Evolutionary conservation across 2,888 invertebrate species (phyloP).

Genomic region (Xanthia togata): DNA sequence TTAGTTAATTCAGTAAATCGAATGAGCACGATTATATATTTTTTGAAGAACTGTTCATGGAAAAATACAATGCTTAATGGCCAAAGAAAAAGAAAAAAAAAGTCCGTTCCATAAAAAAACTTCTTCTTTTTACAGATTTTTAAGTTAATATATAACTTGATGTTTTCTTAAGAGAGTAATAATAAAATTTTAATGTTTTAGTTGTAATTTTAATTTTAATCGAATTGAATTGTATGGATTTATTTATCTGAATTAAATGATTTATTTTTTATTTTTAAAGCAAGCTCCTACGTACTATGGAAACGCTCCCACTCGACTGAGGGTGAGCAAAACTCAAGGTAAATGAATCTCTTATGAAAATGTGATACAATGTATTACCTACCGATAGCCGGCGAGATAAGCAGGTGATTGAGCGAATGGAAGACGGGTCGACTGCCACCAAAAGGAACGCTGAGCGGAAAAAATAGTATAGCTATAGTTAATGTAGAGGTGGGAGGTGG

Average conservation of each 20-base stretch:
- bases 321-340: slow-evolving; percentile 76
- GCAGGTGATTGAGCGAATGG: slow-evolving; percentile 73
- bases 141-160: too few species aligned
- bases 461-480: slow-evolving; percentile 45
- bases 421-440: slow-evolving; percentile 57
- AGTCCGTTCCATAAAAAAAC: too few species aligned
- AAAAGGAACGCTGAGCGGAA: slow-evolving; percentile 47
- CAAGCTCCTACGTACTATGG: slow-evolving; percentile 57
- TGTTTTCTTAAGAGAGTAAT: too few species aligned
- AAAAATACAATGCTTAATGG: neutral
- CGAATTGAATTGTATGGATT: too few species aligned
- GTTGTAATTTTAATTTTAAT: too few species aligned
- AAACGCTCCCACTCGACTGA: slow-evolving; percentile 63
- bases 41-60: too few species aligned
- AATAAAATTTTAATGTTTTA: too few species aligned
- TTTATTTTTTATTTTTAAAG: too few species aligned
- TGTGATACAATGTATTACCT: slow-evolving; percentile 77
- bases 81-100: neutral
- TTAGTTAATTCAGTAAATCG: neutral
- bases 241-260: too few species aligned
- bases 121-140: too few species aligned
- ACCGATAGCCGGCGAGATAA: slow-evolving; percentile 71
- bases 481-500: neutral
- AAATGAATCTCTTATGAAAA: slow-evolving; percentile 85
- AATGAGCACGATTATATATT: neutral